Percentiles rank a stretch among this genome's conserved stretches.
Evolutionary conservation across 2,888 invertebrate species (phyloP).

Genomic region (Deilephila elpenor): DNA sequence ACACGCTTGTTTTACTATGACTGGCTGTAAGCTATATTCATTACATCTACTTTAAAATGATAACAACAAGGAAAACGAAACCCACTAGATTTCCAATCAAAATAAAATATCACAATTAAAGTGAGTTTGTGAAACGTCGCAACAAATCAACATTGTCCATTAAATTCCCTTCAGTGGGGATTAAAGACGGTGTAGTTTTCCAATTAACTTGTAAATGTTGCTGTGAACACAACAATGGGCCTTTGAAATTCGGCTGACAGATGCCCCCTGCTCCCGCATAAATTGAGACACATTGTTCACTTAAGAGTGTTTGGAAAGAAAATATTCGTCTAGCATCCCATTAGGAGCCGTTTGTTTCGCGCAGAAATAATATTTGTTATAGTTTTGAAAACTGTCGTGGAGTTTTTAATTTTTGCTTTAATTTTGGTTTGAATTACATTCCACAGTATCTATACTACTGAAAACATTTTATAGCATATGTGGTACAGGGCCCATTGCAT

Average conservation of each 20-base stretch:
- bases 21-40: no score
- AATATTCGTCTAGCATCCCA: slow-evolving; percentile 20
- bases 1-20: no score
- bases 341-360: neutral
- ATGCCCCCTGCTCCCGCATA: slow-evolving; percentile 35
- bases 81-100: slow-evolving; percentile 9
- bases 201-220: slow-evolving; percentile 56
- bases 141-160: slow-evolving; percentile 49
- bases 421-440: neutral
- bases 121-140: slow-evolving; percentile 47
- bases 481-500: no score
- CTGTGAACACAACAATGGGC: slow-evolving; percentile 31
- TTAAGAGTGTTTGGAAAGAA: slow-evolving; percentile 28
- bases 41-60: no score
- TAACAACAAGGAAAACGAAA: neutral
- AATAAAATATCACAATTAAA: slow-evolving; percentile 28
- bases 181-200: slow-evolving; percentile 59
- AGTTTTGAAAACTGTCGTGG: neutral
- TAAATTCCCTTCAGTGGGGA: slow-evolving; percentile 44
- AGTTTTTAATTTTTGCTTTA: neutral
- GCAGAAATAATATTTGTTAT: neutral
- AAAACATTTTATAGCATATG: no score
- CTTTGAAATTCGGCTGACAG: slow-evolving; percentile 38
- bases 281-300: slow-evolving; percentile 45
- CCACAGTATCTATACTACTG: no score